Percentiles rank a stretch among this genome's conserved stretches.
Evolutionary conservation across 1,140 invertebrate species (phyloP).

Genomic region (Euschistus heros): DNA sequence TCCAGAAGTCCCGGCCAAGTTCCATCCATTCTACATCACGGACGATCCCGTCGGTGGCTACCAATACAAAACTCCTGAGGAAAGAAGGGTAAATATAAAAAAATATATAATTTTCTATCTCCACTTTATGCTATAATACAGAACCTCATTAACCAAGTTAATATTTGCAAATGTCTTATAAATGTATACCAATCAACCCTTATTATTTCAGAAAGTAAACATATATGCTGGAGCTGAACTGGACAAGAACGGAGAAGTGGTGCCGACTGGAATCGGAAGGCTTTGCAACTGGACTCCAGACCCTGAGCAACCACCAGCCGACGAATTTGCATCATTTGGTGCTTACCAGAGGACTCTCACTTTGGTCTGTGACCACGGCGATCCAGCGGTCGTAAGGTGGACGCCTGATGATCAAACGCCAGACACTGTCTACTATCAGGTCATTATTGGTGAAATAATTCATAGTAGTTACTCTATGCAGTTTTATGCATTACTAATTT

Average conservation of each 20-base stretch:
- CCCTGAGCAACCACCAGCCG: slow-evolving; percentile 53
- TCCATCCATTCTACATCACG: slow-evolving; percentile 93
- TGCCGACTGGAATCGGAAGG: slow-evolving; percentile 63
- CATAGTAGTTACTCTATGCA: background rate
- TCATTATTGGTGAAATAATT: slow-evolving; percentile 33
- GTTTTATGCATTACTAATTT: background rate
- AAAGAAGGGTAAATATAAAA: slow-evolving; percentile 52
- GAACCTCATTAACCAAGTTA: background rate
- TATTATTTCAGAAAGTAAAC: slow-evolving; percentile 50
- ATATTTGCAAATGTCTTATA: background rate
- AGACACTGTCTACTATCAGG: slow-evolving; percentile 86
- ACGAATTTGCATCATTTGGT: slow-evolving; percentile 74
- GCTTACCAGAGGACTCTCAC: slow-evolving; percentile 76
- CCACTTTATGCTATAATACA: background rate
- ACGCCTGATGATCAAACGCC: slow-evolving; percentile 77
- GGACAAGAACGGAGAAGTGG: slow-evolving; percentile 49
- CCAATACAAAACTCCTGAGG: slow-evolving; percentile 69
- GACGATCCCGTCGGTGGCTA: slow-evolving; percentile 86
- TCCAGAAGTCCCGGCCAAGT: slow-evolving; percentile 62
- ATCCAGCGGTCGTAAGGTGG: slow-evolving; percentile 77
- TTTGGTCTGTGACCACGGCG: slow-evolving; percentile 68
- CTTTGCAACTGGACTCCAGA: slow-evolving; percentile 78
- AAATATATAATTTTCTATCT: background rate
- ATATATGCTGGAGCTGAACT: slow-evolving; percentile 69
- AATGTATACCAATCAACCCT: background rate